Evolutionary conservation across 1,140 invertebrate genomes (phyloP).

Genomic region (Zaprionus vittiger): DNA sequence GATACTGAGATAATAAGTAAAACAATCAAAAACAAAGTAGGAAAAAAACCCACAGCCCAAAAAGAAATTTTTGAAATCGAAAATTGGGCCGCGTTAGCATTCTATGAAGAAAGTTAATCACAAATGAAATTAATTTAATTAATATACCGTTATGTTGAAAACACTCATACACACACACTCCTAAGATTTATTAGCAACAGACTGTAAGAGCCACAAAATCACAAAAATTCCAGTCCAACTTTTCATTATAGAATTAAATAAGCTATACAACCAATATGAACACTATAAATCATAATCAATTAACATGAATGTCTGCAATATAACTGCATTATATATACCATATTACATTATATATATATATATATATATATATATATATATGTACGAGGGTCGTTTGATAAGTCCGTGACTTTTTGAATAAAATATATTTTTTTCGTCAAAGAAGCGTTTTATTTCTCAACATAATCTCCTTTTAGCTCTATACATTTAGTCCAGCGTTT

Average conservation of each 20-base stretch:
- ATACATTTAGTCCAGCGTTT: too few relatives aligned
- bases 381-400: too few relatives aligned
- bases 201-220: slow-evolving; percentile 23
- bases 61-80: slow-evolving; percentile 41
- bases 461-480: too few relatives aligned
- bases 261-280: slow-evolving; percentile 22
- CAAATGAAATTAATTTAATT: slow-evolving; percentile 40
- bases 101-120: slow-evolving; percentile 40
- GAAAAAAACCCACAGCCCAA: slow-evolving; percentile 36
- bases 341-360: slow-evolving; percentile 36
- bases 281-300: slow-evolving; percentile 34
- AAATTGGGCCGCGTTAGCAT: slow-evolving; percentile 61
- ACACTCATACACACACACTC: slow-evolving; percentile 21
- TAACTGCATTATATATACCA: slow-evolving; percentile 64
- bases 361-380: slow-evolving; percentile 22
- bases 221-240: slow-evolving; percentile 23
- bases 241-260: slow-evolving; percentile 16
- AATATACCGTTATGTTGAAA: slow-evolving; percentile 33
- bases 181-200: slow-evolving; percentile 16
- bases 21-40: slow-evolving; percentile 51
- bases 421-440: too few relatives aligned
- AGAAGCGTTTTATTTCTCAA: too few relatives aligned
- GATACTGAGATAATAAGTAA: slow-evolving; percentile 84
- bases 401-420: too few relatives aligned
- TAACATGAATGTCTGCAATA: slow-evolving; percentile 47